Percentiles rank a stretch among this genome's conserved stretches.
These are phyloP conservation scores for Telmatherina bonti DNA, from an alignment of 2,797 vertebrate genomes.

Conservation along the genomic window DNA sequence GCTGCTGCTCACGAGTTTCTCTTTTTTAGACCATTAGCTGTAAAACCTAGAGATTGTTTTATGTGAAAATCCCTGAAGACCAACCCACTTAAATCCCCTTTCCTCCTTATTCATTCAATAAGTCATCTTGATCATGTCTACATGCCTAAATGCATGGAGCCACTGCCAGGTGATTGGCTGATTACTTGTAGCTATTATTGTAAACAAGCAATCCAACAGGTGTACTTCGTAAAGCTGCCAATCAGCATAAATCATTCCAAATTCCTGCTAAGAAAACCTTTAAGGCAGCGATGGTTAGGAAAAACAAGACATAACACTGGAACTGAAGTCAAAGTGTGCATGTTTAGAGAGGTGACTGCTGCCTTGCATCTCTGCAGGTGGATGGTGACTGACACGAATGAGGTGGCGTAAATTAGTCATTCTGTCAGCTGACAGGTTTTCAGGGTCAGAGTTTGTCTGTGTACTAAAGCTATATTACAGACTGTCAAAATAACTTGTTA, in stretches of 20 bases:
- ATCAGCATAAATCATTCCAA: background rate
- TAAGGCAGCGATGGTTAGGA: slow-evolving; percentile 1
- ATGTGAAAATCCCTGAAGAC: no score
- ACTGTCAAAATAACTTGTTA: slow-evolving; percentile 31
- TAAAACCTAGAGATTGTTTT: no score
- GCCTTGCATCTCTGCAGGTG: slow-evolving; percentile 18
- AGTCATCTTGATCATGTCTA: no score
- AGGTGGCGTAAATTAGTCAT: slow-evolving; percentile 24
- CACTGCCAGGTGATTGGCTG: no score
- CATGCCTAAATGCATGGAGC: no score
- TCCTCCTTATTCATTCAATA: no score
- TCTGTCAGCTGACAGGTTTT: slow-evolving; percentile 13
- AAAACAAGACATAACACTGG: slow-evolving; percentile 23
- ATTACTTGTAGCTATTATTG: no score
- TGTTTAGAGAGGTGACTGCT: background rate
- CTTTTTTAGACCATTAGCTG: no score
- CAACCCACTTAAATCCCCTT: no score
- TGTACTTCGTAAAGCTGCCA: background rate
- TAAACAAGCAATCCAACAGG: no score
- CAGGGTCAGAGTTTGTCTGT: slow-evolving; percentile 5
- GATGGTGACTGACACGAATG: slow-evolving; percentile 32
- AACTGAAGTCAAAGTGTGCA: slow-evolving; percentile 21
- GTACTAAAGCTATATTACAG: slow-evolving; percentile 4
- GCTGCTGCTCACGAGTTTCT: no score
- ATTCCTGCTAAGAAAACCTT: slow-evolving; percentile 6